Evolutionary conservation across 2,797 vertebrate species (phyloP), one percentile per base, ranked within the genome.

Genomic region (Diplodus puntazzo): DNA sequence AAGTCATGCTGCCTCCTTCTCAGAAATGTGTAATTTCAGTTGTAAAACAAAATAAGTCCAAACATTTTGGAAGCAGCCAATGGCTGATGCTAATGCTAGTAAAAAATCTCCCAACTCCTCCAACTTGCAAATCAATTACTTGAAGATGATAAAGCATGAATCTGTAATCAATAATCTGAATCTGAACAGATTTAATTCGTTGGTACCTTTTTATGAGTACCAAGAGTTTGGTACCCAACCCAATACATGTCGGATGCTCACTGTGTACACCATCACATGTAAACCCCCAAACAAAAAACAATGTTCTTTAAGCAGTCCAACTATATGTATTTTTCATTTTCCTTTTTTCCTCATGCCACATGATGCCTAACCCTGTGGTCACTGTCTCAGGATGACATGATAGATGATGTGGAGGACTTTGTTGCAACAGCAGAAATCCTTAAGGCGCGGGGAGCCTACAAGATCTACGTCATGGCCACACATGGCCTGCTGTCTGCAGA

Each of bases 391-490:
- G 98, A 99, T 87, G 98, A 99, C 93, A 99, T 99, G 52, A 98
- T 99, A 0, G 98, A 99, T 9, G 97, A 99, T 0, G 97, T 98
- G 83, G 97, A 97, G 81, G 97, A 98, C 91, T 99, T 98, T 84
- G 97, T 99, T 3, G 98, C 98, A 1, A 96, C 98, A 9, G 98
- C 98, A 2, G 98, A 99, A 86, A 98, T 97, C 89, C 95, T 99
- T 84, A 99, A 99, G 79, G 98, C 99, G 82, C 95, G 97, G 2
- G 98, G 98, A 1, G 98, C 98, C 11, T 99, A 99, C 83, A 99
- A 99, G 94, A 99, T 99, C 81, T 99, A 97, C 59, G 94, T 99
- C 87, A 99, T 99, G 98, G 98, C 98, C 1, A 99, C 98, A 8
- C 98, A 99, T 0, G 98, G 98, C 53, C 95, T 99, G 43, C 93